These are phyloP conservation scores for Polietes domitor DNA, from an alignment of 2,888 invertebrate genomes.

Conservation along the genomic window DNA sequence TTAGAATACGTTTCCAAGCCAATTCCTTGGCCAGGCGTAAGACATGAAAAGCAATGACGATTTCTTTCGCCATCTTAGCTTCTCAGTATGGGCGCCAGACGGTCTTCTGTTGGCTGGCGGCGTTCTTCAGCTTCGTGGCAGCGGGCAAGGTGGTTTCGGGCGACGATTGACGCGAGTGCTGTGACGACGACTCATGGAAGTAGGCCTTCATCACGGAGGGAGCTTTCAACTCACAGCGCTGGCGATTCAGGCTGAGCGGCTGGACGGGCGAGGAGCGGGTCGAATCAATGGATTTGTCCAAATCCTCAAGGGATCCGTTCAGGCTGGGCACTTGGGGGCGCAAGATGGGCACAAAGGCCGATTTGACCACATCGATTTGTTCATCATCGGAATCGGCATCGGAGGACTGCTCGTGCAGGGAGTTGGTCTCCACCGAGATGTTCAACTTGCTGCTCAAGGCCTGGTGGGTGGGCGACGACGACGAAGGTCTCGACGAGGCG, in stretches of 20 bases:
- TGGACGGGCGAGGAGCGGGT: slow-evolving; percentile 74
- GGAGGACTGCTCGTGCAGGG: slow-evolving; percentile 82
- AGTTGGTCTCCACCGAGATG: slow-evolving; percentile 84
- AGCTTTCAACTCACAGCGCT: slow-evolving; percentile 83
- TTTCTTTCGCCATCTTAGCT: slow-evolving; percentile 51
- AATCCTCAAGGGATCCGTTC: slow-evolving; percentile 76
- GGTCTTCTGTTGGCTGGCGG: slow-evolving; percentile 83
- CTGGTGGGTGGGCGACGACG: slow-evolving; percentile 75
- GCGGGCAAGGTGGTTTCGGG: slow-evolving; percentile 79
- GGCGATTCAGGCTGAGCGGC: slow-evolving; percentile 62
- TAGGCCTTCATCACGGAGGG: slow-evolving; percentile 82
- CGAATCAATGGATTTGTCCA: slow-evolving; percentile 77
- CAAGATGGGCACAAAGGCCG: slow-evolving; percentile 87
- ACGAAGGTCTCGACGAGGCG: slow-evolving; percentile 79
- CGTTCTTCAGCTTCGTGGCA: slow-evolving; percentile 84
- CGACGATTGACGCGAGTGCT: slow-evolving; percentile 71
- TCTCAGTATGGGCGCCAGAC: slow-evolving; percentile 88
- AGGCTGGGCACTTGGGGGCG: slow-evolving; percentile 79
- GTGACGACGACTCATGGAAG: slow-evolving; percentile 82
- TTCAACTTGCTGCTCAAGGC: slow-evolving; percentile 79
- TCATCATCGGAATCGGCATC: slow-evolving; percentile 85
- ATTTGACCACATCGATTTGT: slow-evolving; percentile 88
- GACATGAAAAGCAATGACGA: slow-evolving; percentile 50
- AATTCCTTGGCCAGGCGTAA: slow-evolving; percentile 62
- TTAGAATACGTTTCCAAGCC: slow-evolving; percentile 56